Conservation (phyloP, 2,888 invertebrate genomes). For the Toxonevra muliebris region DNA sequence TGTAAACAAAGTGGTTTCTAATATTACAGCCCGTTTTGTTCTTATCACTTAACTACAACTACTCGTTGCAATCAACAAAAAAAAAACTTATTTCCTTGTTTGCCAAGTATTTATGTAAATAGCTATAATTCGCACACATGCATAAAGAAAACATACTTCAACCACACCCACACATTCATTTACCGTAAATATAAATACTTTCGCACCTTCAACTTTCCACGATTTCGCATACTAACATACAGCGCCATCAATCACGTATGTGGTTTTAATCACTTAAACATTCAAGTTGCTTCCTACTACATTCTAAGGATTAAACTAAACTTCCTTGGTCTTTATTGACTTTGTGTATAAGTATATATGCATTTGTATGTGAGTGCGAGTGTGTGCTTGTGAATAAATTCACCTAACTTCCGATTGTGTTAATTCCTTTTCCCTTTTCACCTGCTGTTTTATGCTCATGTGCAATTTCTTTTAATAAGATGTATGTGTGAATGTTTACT, state of each 20-base stretch:
- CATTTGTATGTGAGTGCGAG: background rate
- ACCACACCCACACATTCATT: background rate
- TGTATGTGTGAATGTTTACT: no score
- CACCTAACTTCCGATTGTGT: background rate
- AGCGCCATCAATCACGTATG: background rate
- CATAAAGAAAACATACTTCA: background rate
- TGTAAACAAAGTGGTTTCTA: no score
- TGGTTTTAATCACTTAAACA: background rate
- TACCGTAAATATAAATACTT: no score
- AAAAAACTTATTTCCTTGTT: no score
- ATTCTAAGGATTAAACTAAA: background rate
- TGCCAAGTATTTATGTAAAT: no score
- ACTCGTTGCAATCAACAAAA: no score
- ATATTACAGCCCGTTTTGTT: no score
- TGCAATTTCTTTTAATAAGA: no score
- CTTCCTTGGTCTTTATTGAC: background rate
- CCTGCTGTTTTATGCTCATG: background rate
- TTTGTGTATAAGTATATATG: background rate
- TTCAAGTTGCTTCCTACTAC: background rate
- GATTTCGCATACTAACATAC: background rate
- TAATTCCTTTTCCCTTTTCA: constrained; percentile 3
- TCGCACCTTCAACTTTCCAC: no score
- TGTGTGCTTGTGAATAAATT: background rate
- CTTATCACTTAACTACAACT: no score
- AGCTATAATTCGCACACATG: no score